phyloP scores from a whole-genome alignment of 2,113 vertebrate genomes.

The Grus americana region DNA sequence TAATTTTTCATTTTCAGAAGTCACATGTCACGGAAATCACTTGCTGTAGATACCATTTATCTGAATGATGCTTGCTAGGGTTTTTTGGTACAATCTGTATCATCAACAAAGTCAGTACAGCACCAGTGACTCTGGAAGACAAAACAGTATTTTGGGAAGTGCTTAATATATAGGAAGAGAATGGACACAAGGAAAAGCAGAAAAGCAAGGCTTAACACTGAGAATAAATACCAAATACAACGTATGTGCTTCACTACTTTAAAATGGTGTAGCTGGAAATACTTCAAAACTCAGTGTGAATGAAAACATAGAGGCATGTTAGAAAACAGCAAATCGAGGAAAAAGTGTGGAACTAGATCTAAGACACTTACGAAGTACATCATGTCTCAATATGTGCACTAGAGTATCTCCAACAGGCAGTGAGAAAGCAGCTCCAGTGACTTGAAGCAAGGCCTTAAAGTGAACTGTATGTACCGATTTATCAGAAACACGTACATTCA shows the following conservation, averaged over 20 bases:
- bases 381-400: constrained; percentile 1
- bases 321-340: constrained; percentile 40
- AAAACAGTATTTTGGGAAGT: background rate
- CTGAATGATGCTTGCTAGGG: background rate
- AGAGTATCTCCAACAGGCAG: background rate
- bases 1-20: constrained; percentile 16
- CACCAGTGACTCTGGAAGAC: background rate
- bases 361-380: constrained; percentile 9
- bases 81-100: background rate
- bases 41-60: background rate
- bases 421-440: background rate
- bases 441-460: background rate
- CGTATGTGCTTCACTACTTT: constrained; percentile 5
- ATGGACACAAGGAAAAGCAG: background rate
- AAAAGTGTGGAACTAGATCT: background rate
- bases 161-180: background rate
- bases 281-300: constrained; percentile 6
- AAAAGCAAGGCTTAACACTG: background rate
- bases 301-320: background rate
- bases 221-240: background rate
- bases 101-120: background rate
- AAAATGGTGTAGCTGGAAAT: constrained; percentile 31
- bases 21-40: background rate
- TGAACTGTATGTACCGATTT: background rate
- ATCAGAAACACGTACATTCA: background rate